Percentiles rank a stretch among this genome's conserved stretches.
phyloP scores from a whole-genome alignment of 2,113 vertebrate species.

The Nycticryphes semicollaris region DNA sequence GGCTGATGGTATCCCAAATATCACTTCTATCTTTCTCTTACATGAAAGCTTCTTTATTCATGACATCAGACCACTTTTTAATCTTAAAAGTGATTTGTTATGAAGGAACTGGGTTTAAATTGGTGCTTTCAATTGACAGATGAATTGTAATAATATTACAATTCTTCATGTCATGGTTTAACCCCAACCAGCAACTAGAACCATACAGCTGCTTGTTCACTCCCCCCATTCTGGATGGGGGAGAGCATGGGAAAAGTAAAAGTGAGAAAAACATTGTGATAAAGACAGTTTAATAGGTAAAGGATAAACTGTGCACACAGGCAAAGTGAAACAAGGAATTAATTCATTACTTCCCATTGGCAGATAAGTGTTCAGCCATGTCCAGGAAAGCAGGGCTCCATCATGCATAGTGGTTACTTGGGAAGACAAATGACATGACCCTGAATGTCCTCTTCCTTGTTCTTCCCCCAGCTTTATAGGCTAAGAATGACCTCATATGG shows the following conservation, averaged over 20 bases:
- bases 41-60: not conserved
- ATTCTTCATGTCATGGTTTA: not conserved
- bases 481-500: not conserved
- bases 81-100: not conserved
- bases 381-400: not conserved
- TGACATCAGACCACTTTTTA: not conserved
- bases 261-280: not conserved
- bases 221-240: not conserved
- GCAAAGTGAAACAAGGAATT: not conserved
- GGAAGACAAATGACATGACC: not conserved
- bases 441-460: not conserved
- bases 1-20: not conserved
- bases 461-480: not conserved
- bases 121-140: not conserved
- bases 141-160: not conserved
- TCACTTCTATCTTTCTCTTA: not conserved
- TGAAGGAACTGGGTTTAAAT: not conserved
- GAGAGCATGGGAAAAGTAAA: not conserved
- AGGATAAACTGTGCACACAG: not conserved
- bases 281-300: not conserved
- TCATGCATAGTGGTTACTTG: not conserved
- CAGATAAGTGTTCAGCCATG: not conserved
- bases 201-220: not conserved
- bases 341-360: not conserved
- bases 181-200: not conserved